phyloP scores from a whole-genome alignment of 2,888 invertebrate species.

The Cantharis rufa region DNA sequence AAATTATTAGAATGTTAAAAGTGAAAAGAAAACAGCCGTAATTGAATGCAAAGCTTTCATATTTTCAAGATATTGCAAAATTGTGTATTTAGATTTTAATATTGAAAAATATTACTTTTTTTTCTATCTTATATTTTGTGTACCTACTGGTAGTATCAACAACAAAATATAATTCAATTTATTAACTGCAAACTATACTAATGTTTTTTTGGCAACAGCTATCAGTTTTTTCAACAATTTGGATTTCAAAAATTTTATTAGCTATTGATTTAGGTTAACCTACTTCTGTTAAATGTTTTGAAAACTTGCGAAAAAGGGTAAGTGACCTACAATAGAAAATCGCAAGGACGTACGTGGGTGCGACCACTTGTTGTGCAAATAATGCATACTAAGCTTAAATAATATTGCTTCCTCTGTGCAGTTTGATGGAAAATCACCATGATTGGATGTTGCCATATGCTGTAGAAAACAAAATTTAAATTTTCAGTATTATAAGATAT shows the following conservation, averaged over 20 bases:
- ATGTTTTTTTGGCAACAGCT: not conserved
- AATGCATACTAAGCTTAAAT: not conserved
- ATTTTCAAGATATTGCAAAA: not conserved
- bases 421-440: not conserved
- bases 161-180: not conserved
- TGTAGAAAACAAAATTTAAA: not conserved
- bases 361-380: slow-evolving; percentile 41
- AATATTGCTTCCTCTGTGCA: not conserved
- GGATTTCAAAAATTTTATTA: not conserved
- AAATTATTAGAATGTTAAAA: not conserved
- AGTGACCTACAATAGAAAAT: slow-evolving; percentile 31
- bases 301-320: slow-evolving; percentile 20
- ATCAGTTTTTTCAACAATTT: not conserved
- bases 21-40: not conserved
- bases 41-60: not conserved
- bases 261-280: not conserved
- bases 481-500: not conserved
- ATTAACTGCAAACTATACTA: not conserved
- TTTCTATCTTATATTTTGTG: not conserved
- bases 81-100: not conserved
- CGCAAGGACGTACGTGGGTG: slow-evolving; percentile 39
- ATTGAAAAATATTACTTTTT: not conserved
- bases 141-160: not conserved
- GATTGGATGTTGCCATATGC: not conserved
- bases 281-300: not conserved